phyloP scores from a whole-genome alignment of 2,797 vertebrate species.

The Sebastolobus altivelis region DNA sequence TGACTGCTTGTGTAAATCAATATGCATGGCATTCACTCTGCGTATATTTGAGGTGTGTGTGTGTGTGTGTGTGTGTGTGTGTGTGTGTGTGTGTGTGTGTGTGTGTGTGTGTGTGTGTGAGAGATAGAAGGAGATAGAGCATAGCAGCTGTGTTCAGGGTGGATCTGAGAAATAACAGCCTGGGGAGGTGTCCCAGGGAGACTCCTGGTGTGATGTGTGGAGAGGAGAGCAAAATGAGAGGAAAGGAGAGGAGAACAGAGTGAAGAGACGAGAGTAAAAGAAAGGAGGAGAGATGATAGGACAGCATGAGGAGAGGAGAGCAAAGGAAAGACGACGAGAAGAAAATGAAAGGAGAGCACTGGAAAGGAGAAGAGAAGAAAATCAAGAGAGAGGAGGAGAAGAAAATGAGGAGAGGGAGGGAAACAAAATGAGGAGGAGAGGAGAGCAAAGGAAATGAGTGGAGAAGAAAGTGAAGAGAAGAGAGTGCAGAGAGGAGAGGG shows the following conservation, averaged over 20 bases:
- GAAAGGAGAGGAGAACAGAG: background rate
- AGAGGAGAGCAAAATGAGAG: background rate
- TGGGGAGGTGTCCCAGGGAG: constrained; percentile 47
- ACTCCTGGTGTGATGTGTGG: constrained; percentile 35
- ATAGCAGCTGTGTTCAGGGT: constrained; percentile 35
- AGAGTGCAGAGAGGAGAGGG: background rate
- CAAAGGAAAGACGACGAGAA: background rate
- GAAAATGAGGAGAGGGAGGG: background rate
- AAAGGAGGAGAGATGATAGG: background rate
- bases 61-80: background rate
- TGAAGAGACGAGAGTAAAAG: background rate
- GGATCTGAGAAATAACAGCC: constrained; percentile 56
- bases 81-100: no score
- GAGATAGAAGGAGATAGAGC: background rate
- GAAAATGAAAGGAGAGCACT: background rate
- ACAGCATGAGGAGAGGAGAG: background rate
- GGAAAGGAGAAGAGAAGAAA: background rate
- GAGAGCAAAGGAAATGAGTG: background rate
- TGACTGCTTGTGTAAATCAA: constrained; percentile 40
- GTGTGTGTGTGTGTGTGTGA: background rate
- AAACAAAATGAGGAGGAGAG: background rate
- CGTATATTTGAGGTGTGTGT: constrained; percentile 23
- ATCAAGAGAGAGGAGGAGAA: background rate
- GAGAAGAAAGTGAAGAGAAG: background rate
- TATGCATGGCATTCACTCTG: constrained; percentile 33